phyloP scores from a whole-genome alignment of 2,888 invertebrate species.

The Eupithecia subfuscata region DNA sequence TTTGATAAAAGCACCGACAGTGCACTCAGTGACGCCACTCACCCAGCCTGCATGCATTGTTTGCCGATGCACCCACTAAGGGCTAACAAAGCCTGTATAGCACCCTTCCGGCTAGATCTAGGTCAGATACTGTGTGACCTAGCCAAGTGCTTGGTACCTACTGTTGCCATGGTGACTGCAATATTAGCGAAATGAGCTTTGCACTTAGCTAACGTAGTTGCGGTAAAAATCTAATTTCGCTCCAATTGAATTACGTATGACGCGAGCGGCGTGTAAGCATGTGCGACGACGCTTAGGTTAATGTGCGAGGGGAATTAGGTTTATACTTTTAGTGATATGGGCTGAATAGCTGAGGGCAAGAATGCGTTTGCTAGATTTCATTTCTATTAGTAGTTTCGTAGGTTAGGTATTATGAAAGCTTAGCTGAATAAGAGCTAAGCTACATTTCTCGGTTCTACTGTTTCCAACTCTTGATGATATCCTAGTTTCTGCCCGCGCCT shows the following conservation, averaged over 20 bases:
- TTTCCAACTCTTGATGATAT: too few relatives aligned
- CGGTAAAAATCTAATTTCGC: neutral
- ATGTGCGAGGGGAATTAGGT: neutral
- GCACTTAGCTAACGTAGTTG: slow-evolving; percentile 1
- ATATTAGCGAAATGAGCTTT: slow-evolving; percentile 40
- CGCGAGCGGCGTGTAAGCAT: neutral
- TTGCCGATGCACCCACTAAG: slow-evolving; percentile 7
- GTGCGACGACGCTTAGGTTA: neutral
- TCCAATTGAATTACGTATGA: neutral
- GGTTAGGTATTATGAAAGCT: too few relatives aligned
- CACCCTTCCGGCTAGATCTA: slow-evolving; percentile 23
- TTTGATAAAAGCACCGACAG: neutral
- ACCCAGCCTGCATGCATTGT: slow-evolving; percentile 1
- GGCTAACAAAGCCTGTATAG: slow-evolving; percentile 36
- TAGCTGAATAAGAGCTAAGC: too few relatives aligned
- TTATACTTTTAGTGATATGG: neutral
- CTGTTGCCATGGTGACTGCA: slow-evolving; percentile 23
- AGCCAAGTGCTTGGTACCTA: neutral
- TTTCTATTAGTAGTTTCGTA: neutral
- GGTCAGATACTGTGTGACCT: slow-evolving; percentile 25
- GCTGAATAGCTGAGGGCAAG: neutral
- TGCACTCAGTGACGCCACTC: neutral
- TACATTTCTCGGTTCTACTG: neutral
- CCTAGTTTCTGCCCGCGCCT: too few relatives aligned
- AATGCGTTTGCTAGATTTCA: neutral